Percentiles rank a stretch among this genome's conserved stretches.
Conservation (phyloP, 2,113 vertebrate species). For the Calyptommatus sinebrachiatus region DNA sequence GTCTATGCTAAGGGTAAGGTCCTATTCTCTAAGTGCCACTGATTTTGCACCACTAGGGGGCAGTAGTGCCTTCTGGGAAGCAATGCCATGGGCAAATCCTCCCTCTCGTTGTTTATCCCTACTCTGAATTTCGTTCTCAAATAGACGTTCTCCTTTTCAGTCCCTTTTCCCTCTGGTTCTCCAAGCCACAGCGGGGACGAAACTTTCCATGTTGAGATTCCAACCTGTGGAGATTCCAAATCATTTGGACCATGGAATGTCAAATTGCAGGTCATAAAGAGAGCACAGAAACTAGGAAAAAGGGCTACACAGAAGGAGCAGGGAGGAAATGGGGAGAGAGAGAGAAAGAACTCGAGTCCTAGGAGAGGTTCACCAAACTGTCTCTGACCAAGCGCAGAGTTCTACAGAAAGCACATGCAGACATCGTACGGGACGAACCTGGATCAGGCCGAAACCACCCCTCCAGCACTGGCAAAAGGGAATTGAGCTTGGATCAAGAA, state of each 20-base stretch:
- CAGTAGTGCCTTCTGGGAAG: too few relatives aligned
- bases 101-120: too few relatives aligned
- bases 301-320: background rate
- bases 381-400: slow-evolving; percentile 31
- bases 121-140: too few relatives aligned
- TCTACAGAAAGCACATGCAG: slow-evolving; percentile 68
- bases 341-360: background rate
- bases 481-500: too few relatives aligned
- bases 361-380: background rate
- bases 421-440: slow-evolving; percentile 65
- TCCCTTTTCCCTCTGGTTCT: background rate
- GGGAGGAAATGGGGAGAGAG: background rate
- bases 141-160: too few relatives aligned
- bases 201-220: too few relatives aligned
- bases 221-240: background rate
- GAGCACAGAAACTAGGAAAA: background rate
- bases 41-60: too few relatives aligned
- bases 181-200: background rate
- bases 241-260: background rate
- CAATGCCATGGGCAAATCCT: too few relatives aligned
- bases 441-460: slow-evolving; percentile 67
- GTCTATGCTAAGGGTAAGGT: too few relatives aligned
- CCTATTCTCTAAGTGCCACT: too few relatives aligned
- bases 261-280: background rate
- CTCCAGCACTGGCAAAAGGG: slow-evolving; percentile 52